phyloP scores from a whole-genome alignment of 2,888 invertebrate species.

The Drosophila lacicola region DNA sequence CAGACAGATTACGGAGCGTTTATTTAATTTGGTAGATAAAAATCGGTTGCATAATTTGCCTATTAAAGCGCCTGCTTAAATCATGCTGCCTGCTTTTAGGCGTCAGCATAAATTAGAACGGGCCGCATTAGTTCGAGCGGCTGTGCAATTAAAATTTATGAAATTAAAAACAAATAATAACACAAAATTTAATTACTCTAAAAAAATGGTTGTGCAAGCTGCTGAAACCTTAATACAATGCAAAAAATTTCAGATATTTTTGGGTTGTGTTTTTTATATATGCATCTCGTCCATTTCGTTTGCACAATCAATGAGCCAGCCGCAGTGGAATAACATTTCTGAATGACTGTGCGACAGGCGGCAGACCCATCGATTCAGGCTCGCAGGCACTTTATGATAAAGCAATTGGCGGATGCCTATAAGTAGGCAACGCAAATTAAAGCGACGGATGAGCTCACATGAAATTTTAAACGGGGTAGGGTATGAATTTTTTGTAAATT shows the following conservation, averaged over 20 bases:
- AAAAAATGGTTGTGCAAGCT: slow-evolving; percentile 11
- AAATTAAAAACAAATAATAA: slow-evolving; percentile 73
- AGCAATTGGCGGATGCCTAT: slow-evolving; percentile 43
- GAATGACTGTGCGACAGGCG: slow-evolving; percentile 16
- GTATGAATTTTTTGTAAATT: not conserved
- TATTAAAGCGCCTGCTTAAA: not conserved
- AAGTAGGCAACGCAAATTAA: slow-evolving; percentile 49
- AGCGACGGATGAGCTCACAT: slow-evolving; percentile 47
- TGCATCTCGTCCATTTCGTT: slow-evolving; percentile 42
- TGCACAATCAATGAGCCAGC: slow-evolving; percentile 62
- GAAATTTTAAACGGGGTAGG: slow-evolving; percentile 15
- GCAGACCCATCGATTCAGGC: slow-evolving; percentile 17
- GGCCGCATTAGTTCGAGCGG: slow-evolving; percentile 7
- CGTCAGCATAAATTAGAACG: slow-evolving; percentile 13
- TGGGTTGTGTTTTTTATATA: slow-evolving; percentile 19
- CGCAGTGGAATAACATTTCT: slow-evolving; percentile 56
- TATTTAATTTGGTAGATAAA: too few species aligned
- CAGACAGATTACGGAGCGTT: too few species aligned
- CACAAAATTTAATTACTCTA: slow-evolving; percentile 55
- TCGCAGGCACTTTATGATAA: slow-evolving; percentile 36
- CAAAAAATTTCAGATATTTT: slow-evolving; percentile 27
- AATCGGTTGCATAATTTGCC: not conserved
- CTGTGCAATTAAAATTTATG: slow-evolving; percentile 57
- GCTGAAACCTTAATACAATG: slow-evolving; percentile 9
- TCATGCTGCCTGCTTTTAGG: not conserved